These are phyloP conservation scores for Synodontis membranacea DNA, from an alignment of 2,113 vertebrate species.

Conservation along the genomic window DNA sequence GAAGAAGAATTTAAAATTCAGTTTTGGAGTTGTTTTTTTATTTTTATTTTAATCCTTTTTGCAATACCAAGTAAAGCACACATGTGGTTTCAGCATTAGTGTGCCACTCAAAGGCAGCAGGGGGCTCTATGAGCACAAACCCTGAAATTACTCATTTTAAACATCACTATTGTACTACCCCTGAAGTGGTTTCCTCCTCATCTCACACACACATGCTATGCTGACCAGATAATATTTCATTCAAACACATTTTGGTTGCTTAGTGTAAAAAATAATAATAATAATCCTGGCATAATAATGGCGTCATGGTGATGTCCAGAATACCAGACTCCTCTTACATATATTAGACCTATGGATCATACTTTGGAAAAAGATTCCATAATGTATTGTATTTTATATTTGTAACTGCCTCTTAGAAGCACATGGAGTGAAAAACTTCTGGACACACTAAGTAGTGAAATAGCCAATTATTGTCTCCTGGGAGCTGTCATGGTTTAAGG, in stretches of 20 bases:
- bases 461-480: constrained; percentile 45
- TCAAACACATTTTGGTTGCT: constrained; percentile 12
- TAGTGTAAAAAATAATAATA: constrained; percentile 33
- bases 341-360: constrained; percentile 9
- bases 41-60: constrained; percentile 16
- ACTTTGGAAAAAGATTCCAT: neutral
- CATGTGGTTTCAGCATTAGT: constrained; percentile 26
- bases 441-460: constrained; percentile 24
- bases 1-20: neutral
- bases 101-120: constrained; percentile 26
- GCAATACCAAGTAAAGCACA: constrained; percentile 4
- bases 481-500: neutral
- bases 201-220: neutral
- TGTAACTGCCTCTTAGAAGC: neutral
- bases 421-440: neutral
- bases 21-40: constrained; percentile 29
- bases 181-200: constrained; percentile 29
- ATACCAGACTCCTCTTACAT: neutral
- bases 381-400: neutral
- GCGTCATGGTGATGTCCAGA: neutral
- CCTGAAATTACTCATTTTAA: constrained; percentile 17
- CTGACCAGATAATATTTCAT: constrained; percentile 14
- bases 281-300: constrained; percentile 19
- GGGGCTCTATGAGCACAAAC: constrained; percentile 28
- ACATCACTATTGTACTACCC: constrained; percentile 41